Base-by-base conservation (phyloP, 2,113 vertebrate species). In the Ramphastos sulfuratus region DNA sequence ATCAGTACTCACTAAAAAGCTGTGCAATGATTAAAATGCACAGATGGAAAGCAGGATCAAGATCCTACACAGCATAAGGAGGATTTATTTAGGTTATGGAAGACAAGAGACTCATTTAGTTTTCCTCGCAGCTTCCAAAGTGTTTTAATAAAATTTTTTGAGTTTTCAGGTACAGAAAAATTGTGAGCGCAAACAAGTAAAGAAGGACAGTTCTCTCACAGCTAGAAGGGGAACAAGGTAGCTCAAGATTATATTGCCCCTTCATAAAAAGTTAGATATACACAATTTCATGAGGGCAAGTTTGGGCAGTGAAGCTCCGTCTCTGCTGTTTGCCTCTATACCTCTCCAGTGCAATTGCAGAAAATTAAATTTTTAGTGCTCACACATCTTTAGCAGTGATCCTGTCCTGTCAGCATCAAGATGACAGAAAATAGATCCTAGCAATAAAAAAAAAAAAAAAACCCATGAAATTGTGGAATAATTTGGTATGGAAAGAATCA, bases 11-110 rank as follows among this genome's bases (percentile, higher is more conserved):
- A 15, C 0, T 30, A 65, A 76, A 65, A 69, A 84, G 27, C 28
- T 59, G 20, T 21, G 27, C 28, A 63, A 28, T 30, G n/a, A 14
- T 18, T 60, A 58, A 50, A 86, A 23, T 1, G 67, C 18, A 71
- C 3, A 33, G 1, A 17, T 0, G 0, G 67, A 85, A 73, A 76
- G 19, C 50, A 61, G 0, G 2, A 76, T 61, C 15, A 46, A 82
- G 55, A 44, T 46, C 15, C 44, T 56, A 28, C 33, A 78, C 19
- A 65, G 39, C 21, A 7, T 15, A 56, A 58, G 30, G 10, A 75
- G 15, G 11, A 54, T 52, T 87, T 74, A 50, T 56, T 93, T 55
- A 35, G 23, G 19, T 46, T 59, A 27, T 0, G 1, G 31, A 72
- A 72, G 13, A 58, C 42, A 33, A 82, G 10, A 61, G 2, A 70